These are phyloP conservation scores for Microctenopoma steveboyesi DNA, from an alignment of 2,797 vertebrate genomes.

Conservation along the genomic window DNA sequence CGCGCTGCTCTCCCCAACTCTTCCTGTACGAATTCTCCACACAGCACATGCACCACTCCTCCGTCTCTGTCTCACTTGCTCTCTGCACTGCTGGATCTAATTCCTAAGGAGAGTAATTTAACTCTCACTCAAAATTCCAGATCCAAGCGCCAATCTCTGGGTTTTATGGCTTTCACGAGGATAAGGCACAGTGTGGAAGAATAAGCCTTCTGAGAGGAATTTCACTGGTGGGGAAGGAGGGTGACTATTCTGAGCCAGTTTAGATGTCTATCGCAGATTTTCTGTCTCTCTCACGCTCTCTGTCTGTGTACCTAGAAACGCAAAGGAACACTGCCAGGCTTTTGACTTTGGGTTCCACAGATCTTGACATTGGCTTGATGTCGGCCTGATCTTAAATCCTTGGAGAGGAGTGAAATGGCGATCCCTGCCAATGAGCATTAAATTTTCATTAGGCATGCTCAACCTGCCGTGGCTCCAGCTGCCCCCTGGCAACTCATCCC, in stretches of 20 bases:
- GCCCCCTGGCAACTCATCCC: slow-evolving; percentile 66
- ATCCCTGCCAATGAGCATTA: slow-evolving; percentile 75
- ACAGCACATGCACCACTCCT: slow-evolving; percentile 18
- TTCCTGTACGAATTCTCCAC: slow-evolving; percentile 19
- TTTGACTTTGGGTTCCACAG: slow-evolving; percentile 71
- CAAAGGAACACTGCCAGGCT: slow-evolving; percentile 57
- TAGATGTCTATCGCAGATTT: slow-evolving; percentile 72
- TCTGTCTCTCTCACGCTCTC: slow-evolving; percentile 51
- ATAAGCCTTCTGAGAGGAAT: slow-evolving; percentile 73
- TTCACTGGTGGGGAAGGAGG: slow-evolving; percentile 58
- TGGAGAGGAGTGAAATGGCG: slow-evolving; percentile 55
- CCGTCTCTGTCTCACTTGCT: slow-evolving; percentile 3
- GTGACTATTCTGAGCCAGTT: slow-evolving; percentile 49
- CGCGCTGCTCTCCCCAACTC: slow-evolving; percentile 16
- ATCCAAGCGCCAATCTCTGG: slow-evolving; percentile 74
- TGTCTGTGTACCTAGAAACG: slow-evolving; percentile 51
- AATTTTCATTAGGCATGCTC: slow-evolving; percentile 75
- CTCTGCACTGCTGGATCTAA: slow-evolving; percentile 52
- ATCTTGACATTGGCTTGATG: slow-evolving; percentile 81
- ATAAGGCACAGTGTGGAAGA: slow-evolving; percentile 69
- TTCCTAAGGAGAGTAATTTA: slow-evolving; percentile 73
- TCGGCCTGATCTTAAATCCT: slow-evolving; percentile 73
- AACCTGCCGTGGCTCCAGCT: slow-evolving; percentile 65
- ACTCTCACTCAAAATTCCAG: slow-evolving; percentile 75
- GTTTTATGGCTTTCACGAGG: slow-evolving; percentile 78